A percentile compares a stretch with the other conserved stretches of the same genome.
These are phyloP conservation scores for Drosophila kanapiae DNA, from an alignment of 1,140 invertebrate species.

Conservation along the genomic window DNA sequence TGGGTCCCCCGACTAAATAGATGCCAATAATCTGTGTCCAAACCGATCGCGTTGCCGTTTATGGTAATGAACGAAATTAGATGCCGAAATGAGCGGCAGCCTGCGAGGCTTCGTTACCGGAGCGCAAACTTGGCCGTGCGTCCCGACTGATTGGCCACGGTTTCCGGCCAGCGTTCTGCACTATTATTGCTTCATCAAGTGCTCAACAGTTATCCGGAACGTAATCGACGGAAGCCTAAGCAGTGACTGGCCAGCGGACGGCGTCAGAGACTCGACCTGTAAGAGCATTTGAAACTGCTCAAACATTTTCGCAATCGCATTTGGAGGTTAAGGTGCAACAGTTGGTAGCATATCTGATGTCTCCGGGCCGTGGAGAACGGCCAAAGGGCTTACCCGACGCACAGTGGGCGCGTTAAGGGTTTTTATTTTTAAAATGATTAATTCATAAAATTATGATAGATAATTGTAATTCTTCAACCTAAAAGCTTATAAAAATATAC, in stretches of 20 bases:
- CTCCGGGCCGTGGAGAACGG: neutral
- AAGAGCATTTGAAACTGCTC: slow-evolving; percentile 75
- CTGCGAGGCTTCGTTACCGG: slow-evolving; percentile 57
- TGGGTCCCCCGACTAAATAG: slow-evolving; percentile 66
- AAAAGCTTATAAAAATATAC: no score
- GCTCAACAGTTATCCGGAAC: slow-evolving; percentile 15
- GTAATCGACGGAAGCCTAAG: slow-evolving; percentile 49
- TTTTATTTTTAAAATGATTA: neutral
- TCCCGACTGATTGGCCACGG: slow-evolving; percentile 63
- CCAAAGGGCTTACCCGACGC: slow-evolving; percentile 7
- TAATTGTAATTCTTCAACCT: no score
- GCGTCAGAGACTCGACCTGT: slow-evolving; percentile 29
- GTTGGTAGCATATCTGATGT: slow-evolving; percentile 65
- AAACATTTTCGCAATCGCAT: slow-evolving; percentile 81
- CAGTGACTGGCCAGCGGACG: slow-evolving; percentile 41
- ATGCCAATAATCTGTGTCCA: slow-evolving; percentile 82
- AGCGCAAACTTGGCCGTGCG: slow-evolving; percentile 71
- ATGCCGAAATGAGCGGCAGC: slow-evolving; percentile 54
- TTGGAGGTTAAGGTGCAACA: slow-evolving; percentile 76
- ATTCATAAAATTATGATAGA: no score
- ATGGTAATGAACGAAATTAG: slow-evolving; percentile 82
- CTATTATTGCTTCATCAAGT: slow-evolving; percentile 75
- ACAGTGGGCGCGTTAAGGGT: neutral
- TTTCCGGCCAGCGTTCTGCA: slow-evolving; percentile 60
- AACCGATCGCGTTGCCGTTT: slow-evolving; percentile 78